Evolutionary conservation across 2,797 vertebrate species (phyloP).

Genomic region (Sebastes minor): DNA sequence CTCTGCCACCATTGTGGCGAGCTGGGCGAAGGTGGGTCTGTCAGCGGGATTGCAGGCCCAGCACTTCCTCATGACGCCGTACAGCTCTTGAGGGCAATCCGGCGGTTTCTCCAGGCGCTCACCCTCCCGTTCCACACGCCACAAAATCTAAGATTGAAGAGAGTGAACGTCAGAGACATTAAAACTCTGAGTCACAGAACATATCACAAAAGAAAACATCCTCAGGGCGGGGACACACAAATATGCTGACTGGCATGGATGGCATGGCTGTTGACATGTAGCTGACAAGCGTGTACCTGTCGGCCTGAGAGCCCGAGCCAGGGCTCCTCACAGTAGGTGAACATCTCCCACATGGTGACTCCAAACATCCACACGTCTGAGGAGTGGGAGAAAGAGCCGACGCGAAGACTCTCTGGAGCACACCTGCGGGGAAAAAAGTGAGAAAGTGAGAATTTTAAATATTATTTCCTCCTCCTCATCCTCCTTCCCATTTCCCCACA

Average conservation of each 20-base stretch:
- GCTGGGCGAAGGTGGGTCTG: constrained; percentile 83
- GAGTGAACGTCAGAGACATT: neutral
- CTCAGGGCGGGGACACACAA: constrained; percentile 28
- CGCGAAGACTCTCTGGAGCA: constrained; percentile 89
- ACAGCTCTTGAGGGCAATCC: constrained; percentile 87
- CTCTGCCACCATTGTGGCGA: constrained; percentile 82
- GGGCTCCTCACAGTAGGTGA: constrained; percentile 90
- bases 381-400: constrained; percentile 88
- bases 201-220: neutral
- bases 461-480: neutral
- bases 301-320: constrained; percentile 87
- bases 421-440: constrained; percentile 80
- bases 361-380: constrained; percentile 95
- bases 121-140: constrained; percentile 83
- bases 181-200: constrained; percentile 14
- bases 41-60: constrained; percentile 85
- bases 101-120: constrained; percentile 84
- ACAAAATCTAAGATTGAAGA: constrained; percentile 78
- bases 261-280: neutral
- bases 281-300: constrained; percentile 77
- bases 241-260: neutral
- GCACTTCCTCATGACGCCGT: constrained; percentile 84
- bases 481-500: no score
- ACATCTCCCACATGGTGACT: constrained; percentile 93
- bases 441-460: neutral